Evolutionary conservation across 2,797 vertebrate genomes (phyloP).

Genomic region (Xiphorhynchus erythropygius): DNA sequence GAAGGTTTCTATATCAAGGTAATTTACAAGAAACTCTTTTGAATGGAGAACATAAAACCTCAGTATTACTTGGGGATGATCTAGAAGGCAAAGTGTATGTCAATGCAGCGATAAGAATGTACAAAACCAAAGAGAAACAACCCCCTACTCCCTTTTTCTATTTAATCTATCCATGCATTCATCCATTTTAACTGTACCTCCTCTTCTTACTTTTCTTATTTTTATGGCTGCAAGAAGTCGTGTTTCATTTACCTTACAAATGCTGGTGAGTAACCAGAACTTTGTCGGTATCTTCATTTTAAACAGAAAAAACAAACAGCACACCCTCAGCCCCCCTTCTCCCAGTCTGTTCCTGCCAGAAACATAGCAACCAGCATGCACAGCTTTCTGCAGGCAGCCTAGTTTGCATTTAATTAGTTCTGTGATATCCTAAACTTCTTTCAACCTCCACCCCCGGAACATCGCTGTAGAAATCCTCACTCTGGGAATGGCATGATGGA

Average conservation of each 20-base stretch:
- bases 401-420: conserved; percentile 73
- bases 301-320: conserved; percentile 60
- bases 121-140: conserved; percentile 46
- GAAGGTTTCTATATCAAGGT: conserved; percentile 39
- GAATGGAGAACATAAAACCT: conserved; percentile 36
- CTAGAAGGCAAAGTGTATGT: not conserved
- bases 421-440: conserved; percentile 69
- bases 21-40: conserved; percentile 42
- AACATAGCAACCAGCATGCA: conserved; percentile 63
- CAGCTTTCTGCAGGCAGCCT: conserved; percentile 67
- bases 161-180: not conserved
- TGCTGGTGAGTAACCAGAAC: conserved; percentile 58
- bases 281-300: conserved; percentile 56
- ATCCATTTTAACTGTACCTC: conserved; percentile 20
- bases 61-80: conserved; percentile 46
- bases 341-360: conserved; percentile 66
- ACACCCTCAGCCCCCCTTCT: conserved; percentile 20
- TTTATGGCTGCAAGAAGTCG: conserved; percentile 23
- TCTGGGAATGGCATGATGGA: conserved; percentile 46
- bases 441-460: conserved; percentile 56
- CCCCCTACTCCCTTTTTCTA: not conserved
- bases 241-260: conserved; percentile 68
- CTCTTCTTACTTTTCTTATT: not conserved
- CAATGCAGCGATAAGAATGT: not conserved
- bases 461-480: conserved; percentile 51